Evolutionary conservation across 2,797 vertebrate species (phyloP).

Genomic region (Sebastes paucispinis): DNA sequence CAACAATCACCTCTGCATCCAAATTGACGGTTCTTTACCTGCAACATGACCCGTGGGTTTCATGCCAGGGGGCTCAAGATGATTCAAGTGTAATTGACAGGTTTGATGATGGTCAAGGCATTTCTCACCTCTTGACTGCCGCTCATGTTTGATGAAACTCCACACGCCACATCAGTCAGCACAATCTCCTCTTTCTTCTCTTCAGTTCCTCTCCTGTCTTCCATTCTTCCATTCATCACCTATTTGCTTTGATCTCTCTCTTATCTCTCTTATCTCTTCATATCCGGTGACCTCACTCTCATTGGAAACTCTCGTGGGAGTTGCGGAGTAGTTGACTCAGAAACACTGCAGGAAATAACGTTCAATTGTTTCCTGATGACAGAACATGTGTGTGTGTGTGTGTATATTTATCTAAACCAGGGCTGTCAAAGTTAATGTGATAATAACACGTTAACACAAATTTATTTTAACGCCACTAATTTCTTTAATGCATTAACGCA

Average conservation of each 20-base stretch:
- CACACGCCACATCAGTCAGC: slow-evolving; percentile 22
- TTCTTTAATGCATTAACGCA: no score
- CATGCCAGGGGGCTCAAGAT: background rate
- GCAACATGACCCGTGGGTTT: slow-evolving; percentile 38
- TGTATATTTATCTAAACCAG: no score
- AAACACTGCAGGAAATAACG: slow-evolving; percentile 6
- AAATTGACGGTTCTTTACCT: slow-evolving; percentile 40
- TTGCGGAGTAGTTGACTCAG: slow-evolving; percentile 4
- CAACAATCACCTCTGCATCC: slow-evolving; percentile 19
- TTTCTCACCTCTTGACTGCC: slow-evolving; percentile 20
- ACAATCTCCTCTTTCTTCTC: slow-evolving; percentile 16
- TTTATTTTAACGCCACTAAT: no score
- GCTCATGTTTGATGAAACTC: slow-evolving; percentile 53
- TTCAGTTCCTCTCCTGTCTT: background rate
- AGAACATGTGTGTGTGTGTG: no score
- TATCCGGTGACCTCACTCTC: slow-evolving; percentile 1
- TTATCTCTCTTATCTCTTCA: background rate
- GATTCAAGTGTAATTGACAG: slow-evolving; percentile 31
- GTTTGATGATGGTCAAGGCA: slow-evolving; percentile 38
- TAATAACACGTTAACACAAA: no score
- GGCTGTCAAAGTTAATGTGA: no score
- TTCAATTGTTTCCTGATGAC: background rate
- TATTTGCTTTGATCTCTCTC: slow-evolving; percentile 26
- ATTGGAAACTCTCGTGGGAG: background rate
- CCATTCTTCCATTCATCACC: background rate